These are phyloP conservation scores for Xestia ashworthii DNA, from an alignment of 2,888 invertebrate species.

Conservation along the genomic window DNA sequence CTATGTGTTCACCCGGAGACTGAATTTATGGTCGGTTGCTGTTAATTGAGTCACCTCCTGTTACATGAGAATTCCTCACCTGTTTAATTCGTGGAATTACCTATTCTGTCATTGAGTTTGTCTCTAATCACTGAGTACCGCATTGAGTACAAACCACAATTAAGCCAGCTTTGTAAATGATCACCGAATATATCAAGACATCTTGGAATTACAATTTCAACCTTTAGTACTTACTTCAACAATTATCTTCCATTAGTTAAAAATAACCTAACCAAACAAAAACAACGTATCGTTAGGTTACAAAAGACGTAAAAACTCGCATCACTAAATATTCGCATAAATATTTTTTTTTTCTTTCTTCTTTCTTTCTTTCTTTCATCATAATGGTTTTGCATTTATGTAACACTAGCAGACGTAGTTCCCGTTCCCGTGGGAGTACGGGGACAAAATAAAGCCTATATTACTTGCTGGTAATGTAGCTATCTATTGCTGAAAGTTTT, in stretches of 20 bases:
- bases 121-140: slow-evolving; percentile 29
- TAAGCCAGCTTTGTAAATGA: slow-evolving; percentile 21
- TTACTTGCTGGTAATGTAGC: no score
- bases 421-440: no score
- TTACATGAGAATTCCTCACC: slow-evolving; percentile 27
- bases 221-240: background rate
- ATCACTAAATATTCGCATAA: no score
- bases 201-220: slow-evolving; percentile 11
- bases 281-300: background rate
- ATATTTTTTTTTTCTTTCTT: no score
- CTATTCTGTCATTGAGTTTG: slow-evolving; percentile 33
- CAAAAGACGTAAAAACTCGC: background rate
- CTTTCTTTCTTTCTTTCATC: no score
- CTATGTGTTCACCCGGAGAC: background rate
- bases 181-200: slow-evolving; percentile 16
- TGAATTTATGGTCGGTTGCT: background rate
- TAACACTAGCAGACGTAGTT: background rate
- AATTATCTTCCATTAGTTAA: background rate
- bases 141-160: slow-evolving; percentile 20
- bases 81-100: slow-evolving; percentile 47
- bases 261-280: background rate
- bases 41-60: background rate
- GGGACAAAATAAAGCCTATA: no score
- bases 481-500: no score
- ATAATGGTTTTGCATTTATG: background rate